A percentile compares a stretch with the other conserved stretches of the same genome.
These are phyloP conservation scores for Python bivittatus DNA, from an alignment of 2,113 vertebrate genomes.

Conservation along the genomic window DNA sequence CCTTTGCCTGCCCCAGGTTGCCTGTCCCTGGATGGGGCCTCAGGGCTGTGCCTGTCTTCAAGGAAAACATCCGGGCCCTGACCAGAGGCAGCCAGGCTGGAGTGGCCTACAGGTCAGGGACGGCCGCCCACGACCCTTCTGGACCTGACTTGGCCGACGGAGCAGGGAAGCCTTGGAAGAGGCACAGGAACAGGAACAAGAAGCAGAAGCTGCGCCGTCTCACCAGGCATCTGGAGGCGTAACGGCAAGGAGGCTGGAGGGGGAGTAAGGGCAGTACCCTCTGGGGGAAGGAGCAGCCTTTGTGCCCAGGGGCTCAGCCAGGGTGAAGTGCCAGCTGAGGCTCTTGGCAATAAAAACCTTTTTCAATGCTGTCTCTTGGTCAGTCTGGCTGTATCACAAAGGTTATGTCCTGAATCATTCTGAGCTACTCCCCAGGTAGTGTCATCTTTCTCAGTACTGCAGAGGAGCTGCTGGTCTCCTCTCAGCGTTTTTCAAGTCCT, in stretches of 20 bases:
- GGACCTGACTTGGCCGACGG: conserved; percentile 43
- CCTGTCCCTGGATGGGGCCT: background rate
- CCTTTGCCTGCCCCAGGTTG: background rate
- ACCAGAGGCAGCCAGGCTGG: conserved; percentile 86
- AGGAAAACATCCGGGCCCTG: conserved; percentile 91
- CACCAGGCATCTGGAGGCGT: conserved; percentile 90
- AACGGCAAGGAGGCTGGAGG: conserved; percentile 6
- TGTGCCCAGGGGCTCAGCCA: background rate
- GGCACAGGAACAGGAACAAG: conserved; percentile 93
- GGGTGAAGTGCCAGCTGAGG: background rate
- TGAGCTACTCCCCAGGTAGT: background rate
- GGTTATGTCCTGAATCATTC: background rate
- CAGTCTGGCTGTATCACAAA: background rate
- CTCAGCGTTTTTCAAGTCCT: background rate
- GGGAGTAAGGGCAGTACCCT: background rate
- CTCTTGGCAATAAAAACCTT: background rate
- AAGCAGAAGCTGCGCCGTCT: conserved; percentile 93
- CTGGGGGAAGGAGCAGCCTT: background rate
- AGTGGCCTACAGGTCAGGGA: conserved; percentile 87
- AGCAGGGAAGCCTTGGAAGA: conserved; percentile 93
- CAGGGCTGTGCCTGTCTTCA: background rate
- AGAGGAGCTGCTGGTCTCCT: no score
- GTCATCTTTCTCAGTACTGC: background rate
- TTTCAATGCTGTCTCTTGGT: background rate
- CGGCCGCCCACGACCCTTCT: conserved; percentile 63